Percentiles rank a stretch among this genome's conserved stretches.
phyloP scores from a whole-genome alignment of 2,797 vertebrate species.

The Cryptoblepharus egeriae region DNA sequence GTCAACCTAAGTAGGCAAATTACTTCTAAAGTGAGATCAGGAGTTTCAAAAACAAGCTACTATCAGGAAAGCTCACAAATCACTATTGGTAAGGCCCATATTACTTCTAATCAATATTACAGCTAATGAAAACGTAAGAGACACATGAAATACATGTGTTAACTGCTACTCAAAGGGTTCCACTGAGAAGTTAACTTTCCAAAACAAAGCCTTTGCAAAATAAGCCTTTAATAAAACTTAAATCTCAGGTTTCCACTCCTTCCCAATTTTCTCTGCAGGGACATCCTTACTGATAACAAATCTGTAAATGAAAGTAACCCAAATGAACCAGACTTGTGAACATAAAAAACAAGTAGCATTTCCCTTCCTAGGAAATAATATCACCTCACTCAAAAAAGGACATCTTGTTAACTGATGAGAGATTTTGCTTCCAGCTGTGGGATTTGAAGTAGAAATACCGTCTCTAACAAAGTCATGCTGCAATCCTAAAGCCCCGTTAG shows the following conservation, averaged over 20 bases:
- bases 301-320: background rate
- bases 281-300: too few species aligned
- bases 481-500: too few species aligned
- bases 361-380: background rate
- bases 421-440: background rate
- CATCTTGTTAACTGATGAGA: background rate
- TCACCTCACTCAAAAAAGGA: background rate
- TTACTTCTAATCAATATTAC: conserved; percentile 7
- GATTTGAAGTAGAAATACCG: background rate
- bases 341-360: background rate
- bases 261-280: background rate
- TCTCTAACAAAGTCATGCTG: too few species aligned
- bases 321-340: background rate
- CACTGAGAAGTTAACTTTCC: background rate
- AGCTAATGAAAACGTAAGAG: conserved; percentile 15
- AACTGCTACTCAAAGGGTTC: background rate
- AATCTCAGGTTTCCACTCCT: background rate
- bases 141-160: background rate
- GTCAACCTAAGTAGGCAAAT: conserved; percentile 24
- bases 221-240: background rate
- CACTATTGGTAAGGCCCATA: background rate
- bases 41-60: conserved; percentile 19
- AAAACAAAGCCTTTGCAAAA: background rate
- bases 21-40: conserved; percentile 11
- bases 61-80: background rate